Base-by-base conservation (phyloP, 2,888 invertebrate species). In the Lacanobia oleracea region DNA sequence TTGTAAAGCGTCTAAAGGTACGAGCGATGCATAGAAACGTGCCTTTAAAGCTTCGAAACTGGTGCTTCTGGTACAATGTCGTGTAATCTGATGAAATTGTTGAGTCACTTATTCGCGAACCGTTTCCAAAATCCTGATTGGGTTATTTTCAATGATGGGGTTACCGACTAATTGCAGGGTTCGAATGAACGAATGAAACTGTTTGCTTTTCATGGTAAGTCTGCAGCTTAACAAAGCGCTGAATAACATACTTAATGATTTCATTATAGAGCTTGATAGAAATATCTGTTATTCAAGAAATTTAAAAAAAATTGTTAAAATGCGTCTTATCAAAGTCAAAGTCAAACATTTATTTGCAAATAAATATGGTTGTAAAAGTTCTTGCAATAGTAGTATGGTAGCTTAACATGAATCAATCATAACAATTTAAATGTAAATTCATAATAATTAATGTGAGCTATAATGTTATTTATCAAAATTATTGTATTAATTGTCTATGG, bases 11-110 rank as follows among this genome's bases (percentile, higher is more conserved):
- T 67, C 70, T 75, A 56, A 59, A 59, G 57, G 40, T 61, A 57
- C 73, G 63, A 10, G 57, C 51, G 76, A 68, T 82, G 84, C 87
- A 84, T 82, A 81, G 68, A 67, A 81, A 86, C 72, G 85, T 86
- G 82, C 86, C 75, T 75, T 81, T 70, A 77, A 68, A 59, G 72
- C 66, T 77, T 78, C 50, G 37, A 40, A 67, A 72, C 45, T 72
- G 76, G 72, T 67, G 75, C 65, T 72, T 69, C 48, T 64, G 61
- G 62, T 67, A 63, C 27, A 72, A 83, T 70, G 81, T 80, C 81
- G 27, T 68, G 79, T 67, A 64, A 84, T 80, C 79, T 80, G 84
- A 67, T 54, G 63, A 75, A 67, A 68, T 69, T 57, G 79, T 81
- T 75, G 66, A 83, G 80, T 81, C 66, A 66, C 53, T 75, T 80